Evolutionary conservation across 2,113 vertebrate genomes (phyloP).

Genomic region (Galbula dea): DNA sequence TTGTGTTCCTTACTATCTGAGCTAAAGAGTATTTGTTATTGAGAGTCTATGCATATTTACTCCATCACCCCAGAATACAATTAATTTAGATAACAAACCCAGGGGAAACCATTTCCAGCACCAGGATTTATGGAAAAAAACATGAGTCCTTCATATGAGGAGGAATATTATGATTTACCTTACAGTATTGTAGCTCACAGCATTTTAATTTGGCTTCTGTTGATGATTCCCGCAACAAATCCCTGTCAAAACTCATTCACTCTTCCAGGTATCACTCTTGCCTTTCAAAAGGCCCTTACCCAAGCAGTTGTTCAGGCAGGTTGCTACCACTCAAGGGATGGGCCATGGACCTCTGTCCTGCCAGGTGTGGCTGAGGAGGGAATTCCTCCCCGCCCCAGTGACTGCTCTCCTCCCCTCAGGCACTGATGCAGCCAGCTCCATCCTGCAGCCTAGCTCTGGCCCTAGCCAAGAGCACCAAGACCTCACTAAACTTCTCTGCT

Average conservation of each 20-base stretch:
- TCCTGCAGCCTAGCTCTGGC: background rate
- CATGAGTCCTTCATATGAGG: background rate
- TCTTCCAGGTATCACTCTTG: background rate
- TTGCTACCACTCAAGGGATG: no score
- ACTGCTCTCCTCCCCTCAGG: background rate
- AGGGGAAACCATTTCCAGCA: background rate
- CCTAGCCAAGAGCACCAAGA: accelerated
- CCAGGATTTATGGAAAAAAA: background rate
- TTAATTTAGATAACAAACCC: background rate
- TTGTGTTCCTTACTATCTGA: background rate
- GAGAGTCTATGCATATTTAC: background rate
- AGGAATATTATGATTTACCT: background rate
- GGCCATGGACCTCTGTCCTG: background rate
- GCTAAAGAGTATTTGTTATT: background rate
- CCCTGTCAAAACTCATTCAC: background rate
- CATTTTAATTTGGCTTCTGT: background rate
- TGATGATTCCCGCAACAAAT: background rate
- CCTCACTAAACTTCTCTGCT: no score
- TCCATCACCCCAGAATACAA: background rate
- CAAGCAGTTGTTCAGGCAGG: background rate
- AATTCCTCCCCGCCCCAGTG: no score
- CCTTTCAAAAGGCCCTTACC: background rate
- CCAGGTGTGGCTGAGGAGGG: background rate
- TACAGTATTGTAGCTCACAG: background rate
- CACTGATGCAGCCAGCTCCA: background rate